Conservation (phyloP, 2,888 invertebrate species). For the Himalopsyche anomala region DNA sequence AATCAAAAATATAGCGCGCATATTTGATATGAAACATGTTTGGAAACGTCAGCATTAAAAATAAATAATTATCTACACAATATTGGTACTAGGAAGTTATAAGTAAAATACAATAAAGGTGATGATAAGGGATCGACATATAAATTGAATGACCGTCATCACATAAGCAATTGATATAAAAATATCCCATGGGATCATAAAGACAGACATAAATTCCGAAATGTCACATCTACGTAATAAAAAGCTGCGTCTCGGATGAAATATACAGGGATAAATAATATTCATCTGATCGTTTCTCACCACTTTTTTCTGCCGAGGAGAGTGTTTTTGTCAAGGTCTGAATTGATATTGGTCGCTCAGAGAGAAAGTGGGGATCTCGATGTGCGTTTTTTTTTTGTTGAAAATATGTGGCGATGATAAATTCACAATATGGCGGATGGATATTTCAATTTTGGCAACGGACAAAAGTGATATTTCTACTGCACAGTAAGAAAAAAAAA, state of each 20-base stretch:
- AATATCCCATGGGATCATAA: conserved; percentile 32
- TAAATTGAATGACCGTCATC: conserved; percentile 45
- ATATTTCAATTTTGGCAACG: too few species aligned
- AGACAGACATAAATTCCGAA: conserved; percentile 27
- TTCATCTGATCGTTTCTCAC: conserved; percentile 33
- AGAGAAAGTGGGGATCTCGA: background rate
- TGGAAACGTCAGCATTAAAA: too few species aligned
- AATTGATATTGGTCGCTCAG: background rate
- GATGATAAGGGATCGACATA: conserved; percentile 31
- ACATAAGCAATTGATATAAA: conserved; percentile 43
- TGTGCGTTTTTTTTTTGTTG: background rate
- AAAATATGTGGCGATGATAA: background rate
- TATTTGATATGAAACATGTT: too few species aligned
- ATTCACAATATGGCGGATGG: background rate
- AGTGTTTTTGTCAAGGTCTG: conserved; percentile 25
- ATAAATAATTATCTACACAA: background rate
- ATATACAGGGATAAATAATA: conserved; percentile 34
- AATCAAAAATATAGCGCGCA: too few species aligned
- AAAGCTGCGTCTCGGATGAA: conserved; percentile 34
- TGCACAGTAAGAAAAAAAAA: too few species aligned
- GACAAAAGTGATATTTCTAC: too few species aligned
- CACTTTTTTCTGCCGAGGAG: background rate
- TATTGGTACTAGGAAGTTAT: background rate
- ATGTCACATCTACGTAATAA: conserved; percentile 41
- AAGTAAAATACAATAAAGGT: conserved; percentile 32